Base-by-base conservation (phyloP, 2,888 invertebrate genomes). In the Phortica magna region DNA sequence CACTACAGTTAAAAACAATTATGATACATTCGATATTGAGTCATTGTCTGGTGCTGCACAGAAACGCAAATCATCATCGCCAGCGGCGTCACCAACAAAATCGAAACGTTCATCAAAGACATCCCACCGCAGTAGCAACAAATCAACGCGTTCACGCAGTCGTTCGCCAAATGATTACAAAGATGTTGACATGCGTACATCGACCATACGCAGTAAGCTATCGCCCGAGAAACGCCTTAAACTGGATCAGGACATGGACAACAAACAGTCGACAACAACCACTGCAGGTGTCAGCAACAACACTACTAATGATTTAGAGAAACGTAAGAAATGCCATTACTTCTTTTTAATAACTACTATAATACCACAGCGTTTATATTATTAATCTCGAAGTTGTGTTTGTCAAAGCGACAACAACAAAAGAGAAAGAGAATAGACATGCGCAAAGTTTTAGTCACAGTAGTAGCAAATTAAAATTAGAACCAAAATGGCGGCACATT, bases 311-410 rank as follows among this genome's bases (percentile, higher is more conserved):
- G 89, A 88, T 85, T 88, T 91, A 91, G 91, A 91, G 85, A 91
- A 91, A 91, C 91, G 91, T 91, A 91, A 91, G 91, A 91, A 88
- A 86, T 80, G 79, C 79, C 76, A 77, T 79, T 77, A 80, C 81
- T 77, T 78, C 80, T 68, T 48, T 43, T 71, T 71, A 48, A 53
- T 53, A 71, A 71, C 17, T 71, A 31, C 22, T 71, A 53, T 53
- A 31, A 71, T 17, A 39, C 53, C 55, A 71, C 55, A 22, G 55
- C 53, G 70, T 71, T 31, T 53, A 48, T 71, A 53, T 55, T 57
- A 19, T 41, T 19, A 83, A 73, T 48, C 22, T 61, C 53, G 65
- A 75, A 71, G 22, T 55, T n/a, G 42, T 71, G 17, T 31, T 6
- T 42, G 48, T 48, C 14, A 12, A 48, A 57, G n/a, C n/a, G 14